These are phyloP conservation scores for Blastobasis lacticolella DNA, from an alignment of 2,888 invertebrate species.

Conservation along the genomic window DNA sequence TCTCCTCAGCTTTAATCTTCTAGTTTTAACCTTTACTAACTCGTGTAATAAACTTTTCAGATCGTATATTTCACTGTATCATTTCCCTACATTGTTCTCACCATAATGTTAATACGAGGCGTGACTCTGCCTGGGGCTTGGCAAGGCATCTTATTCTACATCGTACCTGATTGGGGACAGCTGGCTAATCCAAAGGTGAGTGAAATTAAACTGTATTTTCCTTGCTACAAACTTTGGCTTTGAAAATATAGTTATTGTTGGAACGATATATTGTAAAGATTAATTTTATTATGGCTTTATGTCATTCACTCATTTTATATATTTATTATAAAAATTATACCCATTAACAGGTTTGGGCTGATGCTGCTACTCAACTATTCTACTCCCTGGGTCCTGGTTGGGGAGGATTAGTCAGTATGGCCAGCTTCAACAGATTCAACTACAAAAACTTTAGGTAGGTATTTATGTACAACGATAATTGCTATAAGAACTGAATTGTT, in stretches of 20 bases:
- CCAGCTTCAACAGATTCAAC: slow-evolving; percentile 85
- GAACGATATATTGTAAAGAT: too few species aligned
- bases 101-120: slow-evolving; percentile 82
- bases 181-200: slow-evolving; percentile 81
- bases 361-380: slow-evolving; percentile 94
- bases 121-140: slow-evolving; percentile 86
- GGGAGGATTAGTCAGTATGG: slow-evolving; percentile 89
- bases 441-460: slow-evolving; percentile 78
- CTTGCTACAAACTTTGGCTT: too few species aligned
- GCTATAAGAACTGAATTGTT: too few species aligned
- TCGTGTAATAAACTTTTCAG: slow-evolving; percentile 46
- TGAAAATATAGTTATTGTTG: too few species aligned
- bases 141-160: slow-evolving; percentile 83
- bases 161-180: slow-evolving; percentile 85
- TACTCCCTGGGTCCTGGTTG: slow-evolving; percentile 92
- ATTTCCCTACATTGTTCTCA: slow-evolving; percentile 85
- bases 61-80: slow-evolving; percentile 90
- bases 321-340: too few species aligned
- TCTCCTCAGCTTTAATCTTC: not conserved
- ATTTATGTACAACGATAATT: too few species aligned
- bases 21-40: not conserved
- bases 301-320: too few species aligned
- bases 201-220: too few species aligned
- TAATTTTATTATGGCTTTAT: too few species aligned
- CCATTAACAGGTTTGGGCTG: slow-evolving; percentile 85